These are phyloP conservation scores for Gonioctena quinquepunctata DNA, from an alignment of 1,140 invertebrate species.

Conservation along the genomic window DNA sequence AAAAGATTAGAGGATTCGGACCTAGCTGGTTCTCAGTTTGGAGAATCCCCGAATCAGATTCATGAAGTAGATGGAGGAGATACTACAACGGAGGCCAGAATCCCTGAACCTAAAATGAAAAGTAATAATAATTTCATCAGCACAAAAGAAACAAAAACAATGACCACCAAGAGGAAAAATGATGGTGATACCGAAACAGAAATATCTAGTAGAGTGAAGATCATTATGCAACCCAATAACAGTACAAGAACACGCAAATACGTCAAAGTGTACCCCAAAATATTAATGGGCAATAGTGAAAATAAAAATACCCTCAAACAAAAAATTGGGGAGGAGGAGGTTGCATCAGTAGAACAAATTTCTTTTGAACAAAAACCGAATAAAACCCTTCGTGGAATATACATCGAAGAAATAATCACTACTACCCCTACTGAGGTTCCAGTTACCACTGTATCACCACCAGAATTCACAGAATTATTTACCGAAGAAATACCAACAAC, in stretches of 20 bases:
- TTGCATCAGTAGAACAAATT: constrained; percentile 8
- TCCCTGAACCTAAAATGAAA: constrained; percentile 18
- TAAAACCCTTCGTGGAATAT: neutral
- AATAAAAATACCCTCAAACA: neutral
- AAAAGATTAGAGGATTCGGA: constrained; percentile 9
- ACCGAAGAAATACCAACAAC: constrained; percentile 9
- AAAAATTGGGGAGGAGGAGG: neutral
- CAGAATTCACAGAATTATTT: neutral
- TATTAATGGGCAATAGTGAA: neutral
- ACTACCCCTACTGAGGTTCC: neutral
- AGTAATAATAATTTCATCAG: constrained; percentile 38
- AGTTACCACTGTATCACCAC: neutral
- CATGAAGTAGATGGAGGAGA: neutral
- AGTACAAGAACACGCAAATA: constrained; percentile 35
- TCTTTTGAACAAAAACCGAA: neutral
- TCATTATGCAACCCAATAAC: constrained; percentile 37
- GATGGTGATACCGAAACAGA: constrained; percentile 42
- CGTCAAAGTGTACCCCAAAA: constrained; percentile 42
- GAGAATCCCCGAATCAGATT: neutral
- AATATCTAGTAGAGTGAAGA: constrained; percentile 43
- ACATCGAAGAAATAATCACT: constrained; percentile 16
- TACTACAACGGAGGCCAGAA: neutral
- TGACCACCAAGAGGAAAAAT: constrained; percentile 44
- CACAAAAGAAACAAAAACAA: constrained; percentile 58
- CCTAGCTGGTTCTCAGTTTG: constrained; percentile 7